Conservation (phyloP, 2,888 invertebrate species). For the Lobophora halterata region DNA sequence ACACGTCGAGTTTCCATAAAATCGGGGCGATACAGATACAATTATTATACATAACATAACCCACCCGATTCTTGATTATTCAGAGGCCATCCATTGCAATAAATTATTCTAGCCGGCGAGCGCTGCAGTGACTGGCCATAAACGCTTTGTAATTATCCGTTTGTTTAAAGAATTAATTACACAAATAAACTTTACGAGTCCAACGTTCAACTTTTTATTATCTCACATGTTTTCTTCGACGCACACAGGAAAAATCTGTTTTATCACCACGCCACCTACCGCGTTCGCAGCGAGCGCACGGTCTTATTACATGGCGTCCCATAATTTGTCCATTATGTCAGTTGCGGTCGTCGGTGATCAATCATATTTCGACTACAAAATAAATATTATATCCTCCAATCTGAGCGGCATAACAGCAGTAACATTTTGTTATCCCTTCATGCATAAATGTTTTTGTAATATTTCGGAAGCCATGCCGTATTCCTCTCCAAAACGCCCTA, state of each 20-base stretch:
- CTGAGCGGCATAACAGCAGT: slow-evolving; percentile 56
- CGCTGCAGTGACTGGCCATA: slow-evolving; percentile 55
- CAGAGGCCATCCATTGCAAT: slow-evolving; percentile 48
- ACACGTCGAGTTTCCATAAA: slow-evolving; percentile 29
- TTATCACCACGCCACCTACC: slow-evolving; percentile 54
- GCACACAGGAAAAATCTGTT: slow-evolving; percentile 52
- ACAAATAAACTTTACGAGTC: slow-evolving; percentile 77
- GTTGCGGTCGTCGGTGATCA: slow-evolving; percentile 44
- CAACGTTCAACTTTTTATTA: slow-evolving; percentile 73
- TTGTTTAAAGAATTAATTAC: slow-evolving; percentile 73
- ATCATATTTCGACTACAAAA: slow-evolving; percentile 46
- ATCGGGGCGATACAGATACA: slow-evolving; percentile 30
- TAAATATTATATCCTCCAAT: slow-evolving; percentile 60
- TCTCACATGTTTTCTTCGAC: slow-evolving; percentile 70
- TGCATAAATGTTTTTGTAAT: slow-evolving; percentile 77
- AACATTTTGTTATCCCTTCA: slow-evolving; percentile 73
- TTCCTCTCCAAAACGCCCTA: slow-evolving; percentile 48
- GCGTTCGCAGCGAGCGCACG: slow-evolving; percentile 38
- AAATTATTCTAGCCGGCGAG: slow-evolving; percentile 57
- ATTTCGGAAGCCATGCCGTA: slow-evolving; percentile 65
- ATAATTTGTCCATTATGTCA: slow-evolving; percentile 58
- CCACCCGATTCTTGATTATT: slow-evolving; percentile 48
- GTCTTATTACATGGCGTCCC: slow-evolving; percentile 50
- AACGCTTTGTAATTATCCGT: slow-evolving; percentile 70
- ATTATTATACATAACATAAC: slow-evolving; percentile 16